These are phyloP conservation scores for Nomada flava DNA, from an alignment of 2,888 invertebrate species.

Conservation along the genomic window DNA sequence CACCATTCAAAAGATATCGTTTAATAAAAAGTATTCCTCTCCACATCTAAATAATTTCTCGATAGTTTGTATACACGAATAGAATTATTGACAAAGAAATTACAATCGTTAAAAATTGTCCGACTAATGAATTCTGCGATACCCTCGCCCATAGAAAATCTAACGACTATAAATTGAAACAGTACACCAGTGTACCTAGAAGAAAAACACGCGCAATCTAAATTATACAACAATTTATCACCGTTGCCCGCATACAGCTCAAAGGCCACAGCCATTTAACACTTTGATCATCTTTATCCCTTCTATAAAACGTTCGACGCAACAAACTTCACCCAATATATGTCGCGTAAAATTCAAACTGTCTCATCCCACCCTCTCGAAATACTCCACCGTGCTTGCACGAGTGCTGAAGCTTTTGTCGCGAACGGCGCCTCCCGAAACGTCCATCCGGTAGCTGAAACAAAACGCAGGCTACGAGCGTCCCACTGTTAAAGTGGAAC, in stretches of 20 bases:
- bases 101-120: too few relatives aligned
- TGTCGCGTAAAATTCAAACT: constrained; percentile 3
- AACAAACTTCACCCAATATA: background rate
- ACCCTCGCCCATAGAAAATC: too few relatives aligned
- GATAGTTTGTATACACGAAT: too few relatives aligned
- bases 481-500: constrained; percentile 16
- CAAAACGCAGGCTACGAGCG: constrained; percentile 21
- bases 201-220: background rate
- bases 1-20: too few relatives aligned
- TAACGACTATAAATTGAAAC: too few relatives aligned
- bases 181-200: too few relatives aligned
- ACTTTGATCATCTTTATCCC: background rate
- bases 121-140: too few relatives aligned
- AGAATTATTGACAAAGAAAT: too few relatives aligned
- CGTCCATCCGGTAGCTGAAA: constrained; percentile 5
- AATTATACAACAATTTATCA: background rate
- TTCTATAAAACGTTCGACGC: background rate
- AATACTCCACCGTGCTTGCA: background rate
- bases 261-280: background rate
- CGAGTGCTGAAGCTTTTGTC: background rate
- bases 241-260: too few relatives aligned
- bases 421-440: background rate
- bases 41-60: too few relatives aligned
- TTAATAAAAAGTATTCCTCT: too few relatives aligned
- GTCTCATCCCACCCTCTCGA: background rate